Percentiles rank a stretch among this genome's conserved stretches.
Evolutionary conservation across 1,140 invertebrate genomes (phyloP).

Genomic region (Bicyclus anynana): DNA sequence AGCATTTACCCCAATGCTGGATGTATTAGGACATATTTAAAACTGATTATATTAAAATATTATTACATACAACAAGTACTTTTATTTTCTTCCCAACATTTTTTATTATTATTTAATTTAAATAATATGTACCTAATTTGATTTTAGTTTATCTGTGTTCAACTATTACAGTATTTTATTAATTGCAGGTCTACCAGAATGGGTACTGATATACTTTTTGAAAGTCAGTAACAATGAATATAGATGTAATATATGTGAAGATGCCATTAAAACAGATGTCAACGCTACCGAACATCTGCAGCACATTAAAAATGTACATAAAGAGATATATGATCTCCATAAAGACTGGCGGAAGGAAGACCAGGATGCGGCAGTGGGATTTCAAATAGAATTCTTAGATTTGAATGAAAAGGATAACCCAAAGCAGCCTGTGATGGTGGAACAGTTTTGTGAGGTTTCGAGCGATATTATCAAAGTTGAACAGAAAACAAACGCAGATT

Average conservation of each 20-base stretch:
- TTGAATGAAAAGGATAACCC: slow-evolving; percentile 52
- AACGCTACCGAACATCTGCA: slow-evolving; percentile 41
- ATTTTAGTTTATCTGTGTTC: not conserved
- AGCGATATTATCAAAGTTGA: slow-evolving; percentile 30
- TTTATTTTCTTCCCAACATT: too few relatives aligned
- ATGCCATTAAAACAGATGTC: slow-evolving; percentile 27
- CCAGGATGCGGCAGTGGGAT: slow-evolving; percentile 47
- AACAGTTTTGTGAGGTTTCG: slow-evolving; percentile 42
- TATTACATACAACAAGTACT: too few relatives aligned
- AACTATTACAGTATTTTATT: not conserved
- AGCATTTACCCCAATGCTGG: not conserved
- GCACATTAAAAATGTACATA: slow-evolving; percentile 47
- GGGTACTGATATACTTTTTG: slow-evolving; percentile 54
- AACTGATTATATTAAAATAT: too few relatives aligned
- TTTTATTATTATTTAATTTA: too few relatives aligned
- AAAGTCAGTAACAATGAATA: slow-evolving; percentile 33
- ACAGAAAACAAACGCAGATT: slow-evolving; percentile 21
- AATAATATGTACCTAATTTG: too few relatives aligned
- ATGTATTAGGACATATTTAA: too few relatives aligned
- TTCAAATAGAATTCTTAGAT: slow-evolving; percentile 65
- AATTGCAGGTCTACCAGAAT: slow-evolving; percentile 41
- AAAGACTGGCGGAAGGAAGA: slow-evolving; percentile 45
- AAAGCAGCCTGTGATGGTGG: slow-evolving; percentile 48
- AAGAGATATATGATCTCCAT: slow-evolving; percentile 55
- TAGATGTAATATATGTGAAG: slow-evolving; percentile 61